These are phyloP conservation scores for Scolanthus callimorphus DNA, from an alignment of 92 coral and sea anemone species.

Conservation along the genomic window DNA sequence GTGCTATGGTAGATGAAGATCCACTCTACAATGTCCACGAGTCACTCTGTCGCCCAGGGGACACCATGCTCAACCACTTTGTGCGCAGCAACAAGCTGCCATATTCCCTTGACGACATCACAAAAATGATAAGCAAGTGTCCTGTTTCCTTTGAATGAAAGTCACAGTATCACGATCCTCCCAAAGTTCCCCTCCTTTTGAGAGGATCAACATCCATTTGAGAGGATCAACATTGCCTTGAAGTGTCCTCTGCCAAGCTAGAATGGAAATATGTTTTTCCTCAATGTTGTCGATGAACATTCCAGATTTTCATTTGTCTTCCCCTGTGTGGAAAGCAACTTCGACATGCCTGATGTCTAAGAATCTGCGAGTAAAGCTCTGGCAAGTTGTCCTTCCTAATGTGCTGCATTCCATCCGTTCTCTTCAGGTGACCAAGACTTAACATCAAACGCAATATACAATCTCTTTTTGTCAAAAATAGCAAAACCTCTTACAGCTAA, in stretches of 20 bases:
- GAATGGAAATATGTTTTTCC: slow-evolving; percentile 3
- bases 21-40: slow-evolving; percentile 28
- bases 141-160: slow-evolving; percentile 20
- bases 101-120: slow-evolving; percentile 29
- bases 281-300: slow-evolving; percentile 15
- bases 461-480: too few relatives aligned
- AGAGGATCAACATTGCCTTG: slow-evolving; percentile 7
- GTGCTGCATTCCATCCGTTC: slow-evolving; percentile 8
- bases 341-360: slow-evolving; percentile 11
- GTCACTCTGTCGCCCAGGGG: slow-evolving; percentile 41
- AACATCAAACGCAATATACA: too few relatives aligned
- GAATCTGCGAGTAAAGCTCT: slow-evolving; percentile 16
- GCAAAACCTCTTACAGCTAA: too few relatives aligned
- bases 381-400: slow-evolving; percentile 26
- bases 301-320: slow-evolving; percentile 28
- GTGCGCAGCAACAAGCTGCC: too few relatives aligned
- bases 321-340: slow-evolving; percentile 7
- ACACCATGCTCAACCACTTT: too few relatives aligned
- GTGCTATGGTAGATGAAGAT: slow-evolving; percentile 10
- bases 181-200: slow-evolving; percentile 3
- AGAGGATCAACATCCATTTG: too few relatives aligned
- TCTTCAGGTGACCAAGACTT: too few relatives aligned
- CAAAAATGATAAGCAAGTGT: slow-evolving; percentile 9
- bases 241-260: slow-evolving; percentile 8
- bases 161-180: slow-evolving; percentile 14